Percentiles rank a stretch among this genome's conserved stretches.
Conservation (phyloP, 1,140 invertebrate genomes). For the Papilio glaucus region DNA sequence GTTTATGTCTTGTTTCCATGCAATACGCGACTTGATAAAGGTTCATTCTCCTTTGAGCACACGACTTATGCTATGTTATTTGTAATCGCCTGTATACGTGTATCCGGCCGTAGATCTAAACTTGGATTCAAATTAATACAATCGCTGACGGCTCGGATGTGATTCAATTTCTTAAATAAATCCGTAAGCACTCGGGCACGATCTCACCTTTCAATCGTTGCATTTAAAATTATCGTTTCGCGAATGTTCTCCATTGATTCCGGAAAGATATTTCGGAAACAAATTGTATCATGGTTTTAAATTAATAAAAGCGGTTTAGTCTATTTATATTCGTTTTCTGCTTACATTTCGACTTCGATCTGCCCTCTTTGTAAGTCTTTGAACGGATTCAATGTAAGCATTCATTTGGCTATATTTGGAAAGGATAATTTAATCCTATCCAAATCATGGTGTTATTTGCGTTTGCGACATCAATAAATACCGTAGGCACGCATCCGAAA, state of each 20-base stretch:
- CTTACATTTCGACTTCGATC: constrained; percentile 18
- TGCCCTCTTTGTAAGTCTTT: constrained; percentile 22
- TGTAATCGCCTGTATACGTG: constrained; percentile 25
- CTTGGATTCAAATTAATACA: constrained; percentile 31
- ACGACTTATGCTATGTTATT: constrained; percentile 6
- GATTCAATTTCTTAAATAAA: constrained; percentile 34
- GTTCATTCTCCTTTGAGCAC: constrained; percentile 39
- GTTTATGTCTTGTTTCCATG: constrained; percentile 41
- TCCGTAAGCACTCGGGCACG: background rate
- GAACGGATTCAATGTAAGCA: constrained; percentile 19
- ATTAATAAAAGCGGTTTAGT: constrained; percentile 19
- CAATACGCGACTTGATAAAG: constrained; percentile 45
- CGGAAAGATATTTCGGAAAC: background rate
- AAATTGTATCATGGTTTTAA: constrained; percentile 24
- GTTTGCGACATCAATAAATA: constrained; percentile 14
- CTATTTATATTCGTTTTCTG: constrained; percentile 28
- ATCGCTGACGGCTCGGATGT: constrained; percentile 33
- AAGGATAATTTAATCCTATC: background rate
- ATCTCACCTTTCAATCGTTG: background rate
- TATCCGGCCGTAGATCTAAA: constrained; percentile 25
- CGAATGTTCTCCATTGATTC: background rate
- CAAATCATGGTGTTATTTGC: background rate
- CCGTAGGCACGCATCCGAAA: background rate
- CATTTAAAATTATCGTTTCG: constrained; percentile 24
- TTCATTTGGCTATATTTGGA: background rate